Percentiles rank a stretch among this genome's conserved stretches.
These are phyloP conservation scores for Vanessa tameamea DNA, from an alignment of 1,140 invertebrate genomes.

Conservation along the genomic window DNA sequence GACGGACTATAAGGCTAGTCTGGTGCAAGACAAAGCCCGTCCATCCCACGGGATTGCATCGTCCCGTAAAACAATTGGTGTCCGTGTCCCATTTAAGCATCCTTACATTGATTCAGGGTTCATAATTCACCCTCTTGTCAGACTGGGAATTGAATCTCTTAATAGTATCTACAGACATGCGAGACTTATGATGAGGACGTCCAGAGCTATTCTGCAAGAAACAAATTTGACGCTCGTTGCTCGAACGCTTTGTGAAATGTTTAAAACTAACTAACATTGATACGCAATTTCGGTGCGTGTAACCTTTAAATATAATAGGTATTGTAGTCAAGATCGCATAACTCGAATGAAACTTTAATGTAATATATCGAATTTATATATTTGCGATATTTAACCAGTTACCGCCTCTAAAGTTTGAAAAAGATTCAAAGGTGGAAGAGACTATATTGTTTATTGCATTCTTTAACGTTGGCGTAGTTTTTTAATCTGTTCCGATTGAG, in stretches of 20 bases:
- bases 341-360: no score
- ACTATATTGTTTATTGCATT: slow-evolving; percentile 39
- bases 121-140: slow-evolving; percentile 18
- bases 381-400: slow-evolving; percentile 33
- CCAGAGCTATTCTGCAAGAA: no score
- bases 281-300: no score
- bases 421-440: slow-evolving; percentile 33
- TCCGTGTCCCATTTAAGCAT: slow-evolving; percentile 17
- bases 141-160: slow-evolving; percentile 17
- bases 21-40: slow-evolving; percentile 16
- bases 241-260: no score
- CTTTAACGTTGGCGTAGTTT: slow-evolving; percentile 28
- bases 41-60: slow-evolving; percentile 19
- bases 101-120: slow-evolving; percentile 5
- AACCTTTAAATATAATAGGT: no score
- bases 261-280: no score
- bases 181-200: neutral
- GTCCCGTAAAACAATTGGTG: slow-evolving; percentile 26
- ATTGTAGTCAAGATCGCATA: no score
- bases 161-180: slow-evolving; percentile 6
- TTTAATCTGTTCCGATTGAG: slow-evolving; percentile 35
- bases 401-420: slow-evolving; percentile 32
- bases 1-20: slow-evolving; percentile 15
- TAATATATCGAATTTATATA: slow-evolving; percentile 19
- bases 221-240: no score